Conservation (phyloP, 2,113 vertebrate species). For the Alexandromys fortis region DNA sequence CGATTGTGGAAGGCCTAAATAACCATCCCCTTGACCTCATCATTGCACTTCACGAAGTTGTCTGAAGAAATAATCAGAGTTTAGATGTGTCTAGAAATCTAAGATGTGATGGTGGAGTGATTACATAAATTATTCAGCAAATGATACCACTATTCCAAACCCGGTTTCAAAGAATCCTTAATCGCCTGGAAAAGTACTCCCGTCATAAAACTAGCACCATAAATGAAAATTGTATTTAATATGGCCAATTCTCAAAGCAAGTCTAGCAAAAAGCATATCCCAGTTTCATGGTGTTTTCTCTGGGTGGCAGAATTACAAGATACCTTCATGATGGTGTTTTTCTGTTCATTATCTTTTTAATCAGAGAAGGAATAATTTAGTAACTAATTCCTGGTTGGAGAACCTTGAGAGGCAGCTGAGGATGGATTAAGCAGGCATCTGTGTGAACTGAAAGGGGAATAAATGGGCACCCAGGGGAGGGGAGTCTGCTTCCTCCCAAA, state of each 20-base stretch:
- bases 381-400: neutral
- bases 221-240: neutral
- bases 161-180: neutral
- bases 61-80: neutral
- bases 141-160: neutral
- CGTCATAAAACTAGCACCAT: neutral
- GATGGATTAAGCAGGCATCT: neutral
- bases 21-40: neutral
- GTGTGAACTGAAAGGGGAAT: too few species aligned
- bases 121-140: conserved; percentile 7
- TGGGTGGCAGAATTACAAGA: neutral
- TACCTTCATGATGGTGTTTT: neutral
- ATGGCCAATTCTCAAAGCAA: neutral
- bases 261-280: neutral
- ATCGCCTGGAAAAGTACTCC: neutral
- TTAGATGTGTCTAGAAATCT: neutral
- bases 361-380: neutral
- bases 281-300: neutral
- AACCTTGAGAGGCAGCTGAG: neutral
- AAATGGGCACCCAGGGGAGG: neutral
- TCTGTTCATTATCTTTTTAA: conserved; percentile 11
- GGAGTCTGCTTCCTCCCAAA: neutral
- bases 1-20: neutral
- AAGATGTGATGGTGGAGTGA: neutral
- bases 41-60: neutral